Evolutionary conservation across 2,113 vertebrate genomes (phyloP), one percentile per base, ranked within the genome.

Genomic region (Chionodraco myersi): DNA sequence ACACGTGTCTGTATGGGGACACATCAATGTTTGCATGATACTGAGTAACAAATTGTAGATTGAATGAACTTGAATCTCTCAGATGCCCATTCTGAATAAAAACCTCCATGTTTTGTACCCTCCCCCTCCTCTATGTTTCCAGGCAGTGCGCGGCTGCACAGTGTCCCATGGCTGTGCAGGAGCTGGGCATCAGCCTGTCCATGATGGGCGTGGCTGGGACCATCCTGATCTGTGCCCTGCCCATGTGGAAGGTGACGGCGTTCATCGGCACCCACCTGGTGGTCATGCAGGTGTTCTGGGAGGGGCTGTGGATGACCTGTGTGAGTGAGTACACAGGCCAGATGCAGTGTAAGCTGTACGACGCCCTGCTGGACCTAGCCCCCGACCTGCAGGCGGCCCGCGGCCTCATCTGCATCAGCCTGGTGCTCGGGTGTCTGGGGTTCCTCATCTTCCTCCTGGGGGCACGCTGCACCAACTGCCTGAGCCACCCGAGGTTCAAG

Each of bases 241-340:
- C 96, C 80, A 96, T 96, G 95, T 97, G 97, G 97, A 96, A 94
- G 91, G 95, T 97, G 81, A 97, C 96, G 0, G 95, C 96, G 0
- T 97, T 96, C 91, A 95, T 96, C 0, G 96, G 96, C 75, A 96
- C 95, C 67, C 96, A 96, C 75, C 95, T 96, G 34, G 95, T 96
- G 86, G 95, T 95, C 83, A 95, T 96, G 51, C 97, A 97, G 94
- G 95, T 96, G 71, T 96, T 96, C 92, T 96, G 95, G 95, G 96
- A 97, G 36, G 97, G 96, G 58, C 69, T 97, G 83, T 97, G 96
- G 96, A 96, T 97, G 96, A 96, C 92, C 75, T 97, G 97, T 0
- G 95, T 96, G 68, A 95, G 93, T 0, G 95, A 97, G 77, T 95
- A 93, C 93, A 96, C 96, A 0, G 96, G 97, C 3, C 96, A 96